Conservation (phyloP, 2,888 invertebrate genomes). For the Papilio gigon region DNA sequence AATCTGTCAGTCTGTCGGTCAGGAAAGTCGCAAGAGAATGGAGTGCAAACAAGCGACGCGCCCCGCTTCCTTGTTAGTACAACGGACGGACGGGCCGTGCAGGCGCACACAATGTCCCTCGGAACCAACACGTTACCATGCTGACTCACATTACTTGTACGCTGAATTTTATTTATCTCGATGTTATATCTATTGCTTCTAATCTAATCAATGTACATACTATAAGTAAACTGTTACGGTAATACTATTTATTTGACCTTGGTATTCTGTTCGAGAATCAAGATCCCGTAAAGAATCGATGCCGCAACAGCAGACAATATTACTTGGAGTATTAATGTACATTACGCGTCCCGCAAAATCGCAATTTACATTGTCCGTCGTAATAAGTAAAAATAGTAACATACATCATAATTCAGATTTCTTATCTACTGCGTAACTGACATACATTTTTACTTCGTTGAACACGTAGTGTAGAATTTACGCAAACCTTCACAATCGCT, state of each 20-base stretch:
- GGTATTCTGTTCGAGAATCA: too few species aligned
- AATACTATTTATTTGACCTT: not conserved
- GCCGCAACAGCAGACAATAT: too few species aligned
- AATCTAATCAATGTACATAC: too few species aligned
- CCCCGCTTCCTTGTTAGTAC: constrained; percentile 35
- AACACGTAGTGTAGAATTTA: constrained; percentile 6
- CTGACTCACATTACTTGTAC: not conserved
- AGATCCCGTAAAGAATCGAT: too few species aligned
- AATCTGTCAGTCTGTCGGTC: constrained; percentile 17
- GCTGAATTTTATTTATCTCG: not conserved
- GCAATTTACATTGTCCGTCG: not conserved
- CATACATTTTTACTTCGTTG: not conserved
- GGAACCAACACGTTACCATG: not conserved
- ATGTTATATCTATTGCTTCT: not conserved
- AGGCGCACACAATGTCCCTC: constrained; percentile 23
- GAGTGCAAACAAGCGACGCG: constrained; percentile 31
- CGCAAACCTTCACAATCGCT: constrained; percentile 15
- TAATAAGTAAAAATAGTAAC: not conserved
- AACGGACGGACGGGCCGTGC: constrained; percentile 27
- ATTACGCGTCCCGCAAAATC: too few species aligned
- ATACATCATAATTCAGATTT: constrained; percentile 10
- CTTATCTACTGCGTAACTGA: constrained; percentile 18
- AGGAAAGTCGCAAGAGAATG: constrained; percentile 28
- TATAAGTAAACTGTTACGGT: not conserved
- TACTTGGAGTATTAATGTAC: too few species aligned